Percentiles rank a stretch among this genome's conserved stretches.
Evolutionary conservation across 92 coral and sea anemone genomes (phyloP).

Genomic region (Blastomussa wellsi): DNA sequence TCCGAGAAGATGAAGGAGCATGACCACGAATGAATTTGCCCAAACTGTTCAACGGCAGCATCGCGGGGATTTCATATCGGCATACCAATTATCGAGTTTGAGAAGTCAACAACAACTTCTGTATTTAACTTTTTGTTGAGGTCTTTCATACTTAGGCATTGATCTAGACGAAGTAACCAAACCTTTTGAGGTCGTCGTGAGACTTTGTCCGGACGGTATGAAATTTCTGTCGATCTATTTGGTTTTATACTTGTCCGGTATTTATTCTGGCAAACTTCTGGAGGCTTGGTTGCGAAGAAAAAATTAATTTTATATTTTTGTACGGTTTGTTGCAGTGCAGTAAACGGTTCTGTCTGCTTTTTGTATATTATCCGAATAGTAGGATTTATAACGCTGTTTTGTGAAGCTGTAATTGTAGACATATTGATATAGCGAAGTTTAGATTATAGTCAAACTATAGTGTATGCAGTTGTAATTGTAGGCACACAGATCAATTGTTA

Average conservation of each 20-base stretch:
- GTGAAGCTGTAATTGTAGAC: not conserved
- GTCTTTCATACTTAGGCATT: not conserved
- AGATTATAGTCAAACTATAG: not conserved
- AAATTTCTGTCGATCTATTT: not conserved
- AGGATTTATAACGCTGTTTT: not conserved
- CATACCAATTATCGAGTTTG: too few species aligned
- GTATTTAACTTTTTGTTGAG: not conserved
- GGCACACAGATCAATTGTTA: not conserved
- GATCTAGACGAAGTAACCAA: not conserved
- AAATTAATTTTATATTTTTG: slow-evolving; percentile 3
- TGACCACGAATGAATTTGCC: too few species aligned
- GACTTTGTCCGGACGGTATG: not conserved
- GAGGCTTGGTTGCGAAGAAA: slow-evolving; percentile 1
- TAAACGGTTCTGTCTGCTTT: not conserved
- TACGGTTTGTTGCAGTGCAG: not conserved
- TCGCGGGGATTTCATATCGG: too few species aligned
- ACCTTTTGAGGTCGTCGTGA: not conserved
- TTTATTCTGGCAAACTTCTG: too few species aligned
- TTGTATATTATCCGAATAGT: too few species aligned
- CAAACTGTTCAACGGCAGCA: too few species aligned
- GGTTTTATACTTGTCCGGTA: not conserved
- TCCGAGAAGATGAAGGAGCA: too few species aligned
- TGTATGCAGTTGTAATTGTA: not conserved
- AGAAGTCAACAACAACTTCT: too few species aligned
- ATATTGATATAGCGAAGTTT: too few species aligned